A percentile compares a stretch with the other conserved stretches of the same genome.
phyloP scores from a whole-genome alignment of 2,888 invertebrate genomes.

The Asteroscopus sphinx region DNA sequence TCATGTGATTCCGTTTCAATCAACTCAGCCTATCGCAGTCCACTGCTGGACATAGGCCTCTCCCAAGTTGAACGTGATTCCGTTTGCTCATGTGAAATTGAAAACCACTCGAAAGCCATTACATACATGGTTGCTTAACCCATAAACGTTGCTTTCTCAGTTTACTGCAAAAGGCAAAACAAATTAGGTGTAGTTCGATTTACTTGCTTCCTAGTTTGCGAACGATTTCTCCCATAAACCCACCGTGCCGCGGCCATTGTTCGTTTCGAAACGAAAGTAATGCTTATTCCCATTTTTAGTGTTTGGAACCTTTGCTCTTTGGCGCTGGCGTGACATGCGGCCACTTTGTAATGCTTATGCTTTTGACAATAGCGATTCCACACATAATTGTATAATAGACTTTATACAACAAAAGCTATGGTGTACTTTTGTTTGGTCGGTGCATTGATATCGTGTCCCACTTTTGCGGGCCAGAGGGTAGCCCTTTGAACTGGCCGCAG shows the following conservation, averaged over 20 bases:
- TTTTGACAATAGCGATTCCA: conserved; percentile 61
- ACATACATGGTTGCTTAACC: conserved; percentile 69
- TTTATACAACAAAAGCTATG: conserved; percentile 34
- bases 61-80: too few relatives aligned
- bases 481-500: conserved; percentile 83
- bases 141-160: conserved; percentile 72
- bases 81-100: conserved; percentile 62
- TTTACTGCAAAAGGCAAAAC: conserved; percentile 82
- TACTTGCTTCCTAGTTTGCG: conserved; percentile 74
- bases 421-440: conserved; percentile 46
- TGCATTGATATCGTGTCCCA: conserved; percentile 60
- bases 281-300: conserved; percentile 83
- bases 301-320: conserved; percentile 79
- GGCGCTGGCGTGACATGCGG: conserved; percentile 72
- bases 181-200: conserved; percentile 82
- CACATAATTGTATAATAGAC: conserved; percentile 27
- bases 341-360: conserved; percentile 66
- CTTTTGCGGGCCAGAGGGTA: conserved; percentile 68
- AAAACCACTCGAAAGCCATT: conserved; percentile 62
- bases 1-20: conserved; percentile 50
- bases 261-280: conserved; percentile 68
- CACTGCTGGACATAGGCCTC: too few relatives aligned
- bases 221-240: conserved; percentile 75
- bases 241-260: conserved; percentile 70
- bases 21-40: too few relatives aligned